phyloP scores from a whole-genome alignment of 2,888 invertebrate genomes.

The Metallyticus violacea region DNA sequence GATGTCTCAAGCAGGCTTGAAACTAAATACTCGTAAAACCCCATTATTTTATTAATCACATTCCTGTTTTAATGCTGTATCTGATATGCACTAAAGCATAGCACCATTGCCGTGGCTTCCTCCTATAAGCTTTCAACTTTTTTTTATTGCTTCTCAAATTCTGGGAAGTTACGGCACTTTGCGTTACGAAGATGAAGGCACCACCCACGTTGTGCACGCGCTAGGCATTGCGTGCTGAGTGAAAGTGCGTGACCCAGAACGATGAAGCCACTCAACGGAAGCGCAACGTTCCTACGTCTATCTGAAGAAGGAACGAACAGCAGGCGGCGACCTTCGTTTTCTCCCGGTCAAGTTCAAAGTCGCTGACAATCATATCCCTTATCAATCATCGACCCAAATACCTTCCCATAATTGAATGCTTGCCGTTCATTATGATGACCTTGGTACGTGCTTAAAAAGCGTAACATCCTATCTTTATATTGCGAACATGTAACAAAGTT shows the following conservation, averaged over 20 bases:
- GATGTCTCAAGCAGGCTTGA: no score
- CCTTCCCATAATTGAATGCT: neutral
- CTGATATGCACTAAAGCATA: no score
- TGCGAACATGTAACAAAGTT: neutral
- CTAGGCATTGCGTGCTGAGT: slow-evolving; percentile 11
- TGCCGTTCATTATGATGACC: neutral
- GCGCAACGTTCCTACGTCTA: neutral
- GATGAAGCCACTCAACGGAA: neutral
- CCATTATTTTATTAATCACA: no score
- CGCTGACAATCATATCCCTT: neutral
- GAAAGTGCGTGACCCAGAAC: slow-evolving; percentile 26
- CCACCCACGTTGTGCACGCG: neutral
- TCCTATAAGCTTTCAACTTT: no score
- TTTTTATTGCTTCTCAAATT: no score
- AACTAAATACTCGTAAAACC: no score
- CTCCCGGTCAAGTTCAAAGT: slow-evolving; percentile 23
- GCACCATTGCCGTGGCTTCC: no score
- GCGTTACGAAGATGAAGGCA: no score
- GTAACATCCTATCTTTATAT: neutral
- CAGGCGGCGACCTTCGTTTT: slow-evolving; percentile 10
- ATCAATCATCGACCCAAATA: slow-evolving; percentile 4
- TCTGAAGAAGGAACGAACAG: neutral
- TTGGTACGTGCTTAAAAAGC: neutral
- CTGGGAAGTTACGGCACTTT: no score
- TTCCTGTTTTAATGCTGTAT: no score